These are phyloP conservation scores for Pollenia amentaria DNA, from an alignment of 2,888 invertebrate genomes.

Conservation along the genomic window DNA sequence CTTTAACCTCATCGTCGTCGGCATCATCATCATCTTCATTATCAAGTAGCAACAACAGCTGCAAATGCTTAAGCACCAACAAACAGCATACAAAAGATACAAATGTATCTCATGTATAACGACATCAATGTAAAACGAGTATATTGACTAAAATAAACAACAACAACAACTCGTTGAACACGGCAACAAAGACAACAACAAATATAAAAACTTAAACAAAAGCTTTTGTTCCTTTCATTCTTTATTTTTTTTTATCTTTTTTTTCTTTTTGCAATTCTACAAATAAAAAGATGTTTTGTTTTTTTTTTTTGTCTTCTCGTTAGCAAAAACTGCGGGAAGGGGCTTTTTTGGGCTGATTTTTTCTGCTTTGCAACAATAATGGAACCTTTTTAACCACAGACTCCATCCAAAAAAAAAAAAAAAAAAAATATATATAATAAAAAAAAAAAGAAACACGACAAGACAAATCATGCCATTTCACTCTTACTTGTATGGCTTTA, in stretches of 20 bases:
- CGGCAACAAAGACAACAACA: constrained; percentile 19
- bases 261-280: constrained; percentile 23
- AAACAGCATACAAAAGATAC: constrained; percentile 82
- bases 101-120: constrained; percentile 79
- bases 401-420: constrained; percentile 50
- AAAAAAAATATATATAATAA: no score
- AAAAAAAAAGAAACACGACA: neutral
- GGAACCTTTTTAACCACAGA: constrained; percentile 73
- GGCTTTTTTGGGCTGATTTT: constrained; percentile 27
- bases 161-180: constrained; percentile 57
- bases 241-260: neutral
- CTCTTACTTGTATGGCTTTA: constrained; percentile 27
- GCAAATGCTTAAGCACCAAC: constrained; percentile 79
- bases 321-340: constrained; percentile 7
- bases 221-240: constrained; percentile 64
- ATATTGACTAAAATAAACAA: constrained; percentile 57
- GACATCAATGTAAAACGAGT: constrained; percentile 72
- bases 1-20: constrained; percentile 22
- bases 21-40: constrained; percentile 61
- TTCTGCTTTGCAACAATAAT: constrained; percentile 68
- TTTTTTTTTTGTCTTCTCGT: constrained; percentile 15
- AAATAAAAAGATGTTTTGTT: constrained; percentile 55
- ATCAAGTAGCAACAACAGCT: constrained; percentile 75
- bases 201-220: constrained; percentile 64
- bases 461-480: constrained; percentile 57